phyloP scores from a whole-genome alignment of 2,797 vertebrate genomes.

The Epinephelus malabaricus region DNA sequence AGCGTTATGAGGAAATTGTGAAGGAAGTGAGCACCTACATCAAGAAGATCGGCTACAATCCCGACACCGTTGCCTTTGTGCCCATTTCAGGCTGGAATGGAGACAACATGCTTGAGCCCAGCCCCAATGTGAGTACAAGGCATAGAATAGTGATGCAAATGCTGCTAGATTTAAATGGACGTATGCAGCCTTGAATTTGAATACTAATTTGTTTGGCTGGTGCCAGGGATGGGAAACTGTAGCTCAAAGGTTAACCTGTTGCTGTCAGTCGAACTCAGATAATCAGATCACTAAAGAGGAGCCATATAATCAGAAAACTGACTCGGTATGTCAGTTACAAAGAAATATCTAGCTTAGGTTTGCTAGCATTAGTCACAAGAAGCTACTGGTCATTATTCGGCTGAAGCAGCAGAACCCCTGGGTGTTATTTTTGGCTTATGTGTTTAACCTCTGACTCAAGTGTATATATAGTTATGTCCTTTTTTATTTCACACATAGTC shows the following conservation, averaged over 20 bases:
- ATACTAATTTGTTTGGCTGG: slow-evolving; percentile 38
- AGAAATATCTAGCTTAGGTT: neutral
- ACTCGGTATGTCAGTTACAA: neutral
- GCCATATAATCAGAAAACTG: neutral
- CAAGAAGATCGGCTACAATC: slow-evolving; percentile 99
- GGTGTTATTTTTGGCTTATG: too few species aligned
- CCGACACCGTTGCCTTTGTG: slow-evolving; percentile 94
- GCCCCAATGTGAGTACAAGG: slow-evolving; percentile 89
- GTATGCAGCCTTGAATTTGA: slow-evolving; percentile 31
- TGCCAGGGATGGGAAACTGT: neutral
- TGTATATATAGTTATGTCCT: too few species aligned
- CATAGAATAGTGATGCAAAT: slow-evolving; percentile 6
- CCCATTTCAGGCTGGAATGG: slow-evolving; percentile 97
- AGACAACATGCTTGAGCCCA: slow-evolving; percentile 98
- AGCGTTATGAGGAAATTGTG: slow-evolving; percentile 96
- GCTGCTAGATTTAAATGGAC: neutral
- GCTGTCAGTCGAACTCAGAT: neutral
- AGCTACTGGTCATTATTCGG: neutral
- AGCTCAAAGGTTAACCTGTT: neutral
- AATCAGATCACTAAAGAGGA: neutral
- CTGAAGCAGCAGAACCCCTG: neutral
- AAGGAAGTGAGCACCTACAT: slow-evolving; percentile 99
- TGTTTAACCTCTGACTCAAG: too few species aligned
- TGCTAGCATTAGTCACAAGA: neutral
- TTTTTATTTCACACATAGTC: too few species aligned